Percentiles rank a stretch among this genome's conserved stretches.
These are phyloP conservation scores for Cheilosia vulpina DNA, from an alignment of 2,888 invertebrate genomes.

Conservation along the genomic window DNA sequence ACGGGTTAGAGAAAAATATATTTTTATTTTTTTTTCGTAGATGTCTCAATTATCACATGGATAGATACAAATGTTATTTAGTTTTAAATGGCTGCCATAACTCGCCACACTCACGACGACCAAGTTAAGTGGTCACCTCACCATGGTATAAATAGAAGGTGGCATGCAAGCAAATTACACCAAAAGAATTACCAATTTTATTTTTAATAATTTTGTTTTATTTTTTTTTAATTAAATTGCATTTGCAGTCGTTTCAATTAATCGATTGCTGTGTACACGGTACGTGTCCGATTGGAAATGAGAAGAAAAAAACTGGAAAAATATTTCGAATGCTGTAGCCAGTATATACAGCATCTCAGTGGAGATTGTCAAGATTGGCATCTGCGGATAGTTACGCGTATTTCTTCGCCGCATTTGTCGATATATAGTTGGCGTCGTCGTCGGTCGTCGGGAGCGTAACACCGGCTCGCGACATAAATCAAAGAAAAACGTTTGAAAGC, in stretches of 20 bases:
- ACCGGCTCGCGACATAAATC: conserved; percentile 68
- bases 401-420: conserved; percentile 59
- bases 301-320: conserved; percentile 44
- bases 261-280: conserved; percentile 26
- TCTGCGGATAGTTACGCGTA: conserved; percentile 72
- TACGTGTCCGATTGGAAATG: neutral
- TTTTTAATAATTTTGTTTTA: conserved; percentile 62
- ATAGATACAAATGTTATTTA: conserved; percentile 58
- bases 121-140: conserved; percentile 38
- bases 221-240: conserved; percentile 47
- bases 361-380: conserved; percentile 63
- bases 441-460: conserved; percentile 49
- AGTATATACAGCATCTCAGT: conserved; percentile 46
- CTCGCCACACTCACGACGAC: conserved; percentile 18
- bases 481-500: conserved; percentile 52
- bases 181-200: conserved; percentile 57
- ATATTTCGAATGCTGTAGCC: conserved; percentile 49
- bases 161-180: conserved; percentile 67
- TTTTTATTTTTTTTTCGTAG: conserved; percentile 24
- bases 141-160: conserved; percentile 38
- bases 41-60: conserved; percentile 66
- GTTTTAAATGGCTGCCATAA: conserved; percentile 53
- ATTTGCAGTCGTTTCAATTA: conserved; percentile 59
- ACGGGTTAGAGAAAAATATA: conserved; percentile 7
- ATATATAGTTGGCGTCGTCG: conserved; percentile 11